Evolutionary conservation across 2,797 vertebrate genomes (phyloP), one percentile per base, ranked within the genome.

Genomic region (Gymnocypris eckloni): DNA sequence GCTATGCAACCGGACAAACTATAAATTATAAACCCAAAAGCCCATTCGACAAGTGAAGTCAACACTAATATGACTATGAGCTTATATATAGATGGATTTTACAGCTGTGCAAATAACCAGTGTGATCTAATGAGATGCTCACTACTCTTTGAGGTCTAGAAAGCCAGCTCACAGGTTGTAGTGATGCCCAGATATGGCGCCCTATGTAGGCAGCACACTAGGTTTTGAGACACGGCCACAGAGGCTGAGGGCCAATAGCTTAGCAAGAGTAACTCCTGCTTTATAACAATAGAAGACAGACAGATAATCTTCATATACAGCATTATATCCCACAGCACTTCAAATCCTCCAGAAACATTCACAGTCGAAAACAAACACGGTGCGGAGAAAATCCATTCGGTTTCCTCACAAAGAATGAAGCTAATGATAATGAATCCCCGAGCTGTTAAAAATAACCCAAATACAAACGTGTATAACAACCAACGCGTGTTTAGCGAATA

Each of bases 231-330:
- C 84, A 54, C 73, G 18, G 22, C 13, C 83, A 72, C 41, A 61
- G 25, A 70, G 52, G 76, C 41, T 50, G 39, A 56, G 52, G 83
- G 83, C 76, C 83, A 85, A 48, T 81, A 80, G 78, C 84, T 67
- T 64, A 85, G 76, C 78, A 22, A 81, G 78, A 81, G 56, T 39
- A 86, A 86, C 67, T 75, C 41, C 28, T 72, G 77, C 67, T 81
- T 52, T 75, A 52, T 52, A 86, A 86, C 84, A 86, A 86, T 81
- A 75, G 84, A 86, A 75, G 54, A 81, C 78, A 54, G 28, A 54
- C 70, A 72, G 43, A 86, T 75, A 3, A 67, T 9, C n/a, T 45
- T 45, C 6, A 22, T 11, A 59, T 61, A 50, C 18, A 28, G 39
- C n/a, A 33, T 16, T 39, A n/a, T 0, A 79, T 12, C 66, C 12